These are phyloP conservation scores for Actenoides hombroni DNA, from an alignment of 2,113 vertebrate genomes.

Conservation along the genomic window DNA sequence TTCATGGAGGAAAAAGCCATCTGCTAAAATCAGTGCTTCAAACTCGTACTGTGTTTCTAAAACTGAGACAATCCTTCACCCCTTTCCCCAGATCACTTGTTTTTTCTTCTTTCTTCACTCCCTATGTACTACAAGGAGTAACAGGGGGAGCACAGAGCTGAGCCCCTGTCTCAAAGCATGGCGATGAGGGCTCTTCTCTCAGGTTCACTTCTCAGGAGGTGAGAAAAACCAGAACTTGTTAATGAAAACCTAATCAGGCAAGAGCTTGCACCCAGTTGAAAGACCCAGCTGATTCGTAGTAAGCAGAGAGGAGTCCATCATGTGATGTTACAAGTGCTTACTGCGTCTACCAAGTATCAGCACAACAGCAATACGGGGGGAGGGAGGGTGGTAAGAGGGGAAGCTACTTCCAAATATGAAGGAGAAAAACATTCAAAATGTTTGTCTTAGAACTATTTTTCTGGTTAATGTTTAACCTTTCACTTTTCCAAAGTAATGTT, in stretches of 20 bases:
- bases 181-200: neutral
- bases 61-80: neutral
- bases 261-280: neutral
- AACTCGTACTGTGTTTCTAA: neutral
- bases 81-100: neutral
- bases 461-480: conserved; percentile 71
- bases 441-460: conserved; percentile 74
- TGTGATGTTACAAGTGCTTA: neutral
- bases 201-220: neutral
- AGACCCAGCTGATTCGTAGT: neutral
- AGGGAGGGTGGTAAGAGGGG: neutral
- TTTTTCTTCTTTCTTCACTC: neutral
- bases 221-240: neutral
- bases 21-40: neutral
- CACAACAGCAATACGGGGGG: neutral
- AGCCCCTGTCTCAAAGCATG: neutral
- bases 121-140: neutral
- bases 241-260: neutral
- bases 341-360: neutral
- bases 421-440: conserved; percentile 57
- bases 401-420: conserved; percentile 40
- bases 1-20: neutral
- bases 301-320: neutral
- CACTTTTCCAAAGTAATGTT: conserved; percentile 64
- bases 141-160: neutral